phyloP scores from a whole-genome alignment of 1,140 invertebrate genomes.

The Halesus radiatus region DNA sequence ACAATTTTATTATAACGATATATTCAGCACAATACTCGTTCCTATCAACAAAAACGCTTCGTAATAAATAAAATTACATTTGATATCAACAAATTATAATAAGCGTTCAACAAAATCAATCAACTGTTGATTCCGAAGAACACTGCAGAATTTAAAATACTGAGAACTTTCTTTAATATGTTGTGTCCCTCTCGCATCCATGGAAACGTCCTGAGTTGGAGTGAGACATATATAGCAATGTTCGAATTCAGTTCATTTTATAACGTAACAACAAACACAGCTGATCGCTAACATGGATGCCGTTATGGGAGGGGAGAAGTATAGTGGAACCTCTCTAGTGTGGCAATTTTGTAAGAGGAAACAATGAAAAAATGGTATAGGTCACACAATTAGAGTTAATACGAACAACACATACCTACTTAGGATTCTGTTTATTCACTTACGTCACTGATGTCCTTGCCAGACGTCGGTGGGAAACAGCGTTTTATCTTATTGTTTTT shows the following conservation, averaged over 20 bases:
- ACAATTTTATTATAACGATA: background rate
- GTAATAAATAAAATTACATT: background rate
- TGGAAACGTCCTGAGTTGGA: background rate
- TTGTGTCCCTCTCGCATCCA: background rate
- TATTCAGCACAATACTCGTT: background rate
- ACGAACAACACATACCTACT: too few species aligned
- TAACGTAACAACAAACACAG: conserved; percentile 36
- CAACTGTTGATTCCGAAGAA: background rate
- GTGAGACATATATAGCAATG: background rate
- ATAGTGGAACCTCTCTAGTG: background rate
- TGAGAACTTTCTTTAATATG: conserved; percentile 9
- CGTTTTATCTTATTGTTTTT: too few species aligned
- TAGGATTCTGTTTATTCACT: too few species aligned
- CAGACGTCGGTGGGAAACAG: too few species aligned
- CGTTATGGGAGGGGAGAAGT: conserved; percentile 14
- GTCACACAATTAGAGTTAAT: too few species aligned
- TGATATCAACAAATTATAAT: background rate
- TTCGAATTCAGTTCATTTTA: conserved; percentile 28
- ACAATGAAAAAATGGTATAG: too few species aligned
- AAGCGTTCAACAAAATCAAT: background rate
- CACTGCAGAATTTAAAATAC: background rate
- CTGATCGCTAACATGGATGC: conserved; percentile 32
- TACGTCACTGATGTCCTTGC: too few species aligned
- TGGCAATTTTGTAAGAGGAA: too few species aligned
- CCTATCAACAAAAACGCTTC: background rate